Percentiles rank a stretch among this genome's conserved stretches.
Evolutionary conservation across 2,888 invertebrate species (phyloP).

Genomic region (Drosophila meridiana): DNA sequence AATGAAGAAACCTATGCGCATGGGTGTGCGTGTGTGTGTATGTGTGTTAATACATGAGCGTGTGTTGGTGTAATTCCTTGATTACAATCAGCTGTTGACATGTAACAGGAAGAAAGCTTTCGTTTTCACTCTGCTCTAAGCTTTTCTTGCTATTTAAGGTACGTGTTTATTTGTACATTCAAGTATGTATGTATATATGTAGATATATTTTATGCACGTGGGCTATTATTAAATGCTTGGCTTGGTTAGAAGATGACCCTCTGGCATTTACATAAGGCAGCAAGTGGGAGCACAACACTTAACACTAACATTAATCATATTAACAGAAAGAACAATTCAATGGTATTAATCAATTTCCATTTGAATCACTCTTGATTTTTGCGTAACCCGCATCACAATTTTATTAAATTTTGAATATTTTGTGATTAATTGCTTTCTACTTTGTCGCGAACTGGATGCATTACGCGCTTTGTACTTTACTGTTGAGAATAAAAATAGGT

Average conservation of each 20-base stretch:
- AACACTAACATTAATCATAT: conserved; percentile 12
- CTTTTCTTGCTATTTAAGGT: conserved; percentile 43
- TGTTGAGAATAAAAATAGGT: conserved; percentile 53
- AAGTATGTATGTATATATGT: conserved; percentile 4
- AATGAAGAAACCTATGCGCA: conserved; percentile 6
- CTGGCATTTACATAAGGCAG: conserved; percentile 37
- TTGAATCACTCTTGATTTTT: conserved; percentile 3
- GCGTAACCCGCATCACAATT: conserved; percentile 23
- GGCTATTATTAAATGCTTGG: conserved; percentile 43
- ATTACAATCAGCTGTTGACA: conserved; percentile 61
- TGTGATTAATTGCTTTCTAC: conserved; percentile 23
- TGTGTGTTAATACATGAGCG: conserved; percentile 2
- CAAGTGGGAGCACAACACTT: conserved; percentile 15
- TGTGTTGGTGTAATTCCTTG: conserved; percentile 4
- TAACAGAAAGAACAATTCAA: conserved; percentile 1
- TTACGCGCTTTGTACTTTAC: conserved; percentile 40
- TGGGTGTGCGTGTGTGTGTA: neutral
- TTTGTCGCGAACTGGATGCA: conserved; percentile 32
- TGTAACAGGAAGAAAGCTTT: conserved; percentile 60
- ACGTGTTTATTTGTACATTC: conserved; percentile 12
- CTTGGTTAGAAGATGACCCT: conserved; percentile 42
- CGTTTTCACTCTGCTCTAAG: conserved; percentile 37
- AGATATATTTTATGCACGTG: conserved; percentile 39
- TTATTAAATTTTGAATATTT: conserved; percentile 1
- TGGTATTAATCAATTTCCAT: conserved; percentile 3